phyloP scores from a whole-genome alignment of 2,113 vertebrate genomes.

The Amphiprion percula region DNA sequence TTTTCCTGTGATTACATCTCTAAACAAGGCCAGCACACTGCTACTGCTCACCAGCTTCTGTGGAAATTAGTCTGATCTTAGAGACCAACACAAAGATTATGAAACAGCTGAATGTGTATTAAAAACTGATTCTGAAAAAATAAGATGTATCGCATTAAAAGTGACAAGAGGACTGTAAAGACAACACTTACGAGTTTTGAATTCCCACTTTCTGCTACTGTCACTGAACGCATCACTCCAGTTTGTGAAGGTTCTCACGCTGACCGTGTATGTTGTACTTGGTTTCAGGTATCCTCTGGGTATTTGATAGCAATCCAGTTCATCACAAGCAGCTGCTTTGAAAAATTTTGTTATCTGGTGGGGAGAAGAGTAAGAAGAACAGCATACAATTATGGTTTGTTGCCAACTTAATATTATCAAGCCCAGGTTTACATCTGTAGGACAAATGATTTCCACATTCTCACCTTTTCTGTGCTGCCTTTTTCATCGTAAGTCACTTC shows the following conservation, averaged over 20 bases:
- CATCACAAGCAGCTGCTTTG: rapidly evolving
- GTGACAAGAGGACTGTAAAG: neutral
- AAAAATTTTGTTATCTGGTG: rapidly evolving
- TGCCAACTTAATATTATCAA: neutral
- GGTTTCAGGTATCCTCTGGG: slow-evolving; percentile 37
- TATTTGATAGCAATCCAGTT: slow-evolving; percentile 38
- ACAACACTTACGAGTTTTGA: slow-evolving; percentile 70
- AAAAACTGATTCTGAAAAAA: too few species aligned
- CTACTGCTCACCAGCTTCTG: too few species aligned
- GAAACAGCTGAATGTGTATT: too few species aligned
- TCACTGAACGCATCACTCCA: slow-evolving; percentile 51
- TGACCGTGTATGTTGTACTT: slow-evolving; percentile 67
- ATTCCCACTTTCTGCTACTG: slow-evolving; percentile 64
- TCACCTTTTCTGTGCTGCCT: slow-evolving; percentile 53
- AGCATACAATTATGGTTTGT: neutral
- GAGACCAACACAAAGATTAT: too few species aligned
- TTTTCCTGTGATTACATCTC: too few species aligned
- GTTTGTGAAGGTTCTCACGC: neutral
- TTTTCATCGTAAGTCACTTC: slow-evolving; percentile 63
- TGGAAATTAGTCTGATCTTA: too few species aligned
- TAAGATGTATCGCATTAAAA: neutral
- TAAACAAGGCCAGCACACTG: too few species aligned
- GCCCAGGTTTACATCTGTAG: neutral
- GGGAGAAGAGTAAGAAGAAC: neutral
- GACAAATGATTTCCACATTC: neutral